Percentiles rank a stretch among this genome's conserved stretches.
phyloP scores from a whole-genome alignment of 2,888 invertebrate species.

The Ichneumoninae sp. region DNA sequence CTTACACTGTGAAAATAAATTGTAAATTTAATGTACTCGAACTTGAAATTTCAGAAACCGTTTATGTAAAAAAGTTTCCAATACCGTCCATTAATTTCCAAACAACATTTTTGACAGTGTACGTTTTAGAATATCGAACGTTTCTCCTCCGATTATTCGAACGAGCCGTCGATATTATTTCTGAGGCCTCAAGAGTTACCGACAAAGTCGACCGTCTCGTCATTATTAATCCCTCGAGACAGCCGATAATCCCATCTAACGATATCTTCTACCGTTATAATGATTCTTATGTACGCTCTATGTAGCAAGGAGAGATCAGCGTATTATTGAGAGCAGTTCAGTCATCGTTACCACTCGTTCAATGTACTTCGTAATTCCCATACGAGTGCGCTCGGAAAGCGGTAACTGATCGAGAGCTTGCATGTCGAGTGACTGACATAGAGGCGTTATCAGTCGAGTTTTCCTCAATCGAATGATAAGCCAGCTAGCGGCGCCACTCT shows the following conservation, averaged over 20 bases:
- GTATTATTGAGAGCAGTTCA: background rate
- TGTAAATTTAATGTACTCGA: too few species aligned
- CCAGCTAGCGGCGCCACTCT: constrained; percentile 55
- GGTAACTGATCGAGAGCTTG: background rate
- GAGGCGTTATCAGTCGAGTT: constrained; percentile 27
- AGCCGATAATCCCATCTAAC: background rate
- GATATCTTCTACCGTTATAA: background rate
- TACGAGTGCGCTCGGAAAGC: background rate
- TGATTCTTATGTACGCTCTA: background rate
- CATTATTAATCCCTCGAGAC: background rate
- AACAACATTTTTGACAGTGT: too few species aligned
- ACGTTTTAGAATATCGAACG: background rate
- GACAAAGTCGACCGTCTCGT: background rate
- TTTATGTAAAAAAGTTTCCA: too few species aligned
- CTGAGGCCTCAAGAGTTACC: background rate
- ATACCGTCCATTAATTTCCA: too few species aligned
- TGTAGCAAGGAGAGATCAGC: background rate
- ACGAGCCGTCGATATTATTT: constrained; percentile 5
- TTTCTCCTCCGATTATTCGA: background rate
- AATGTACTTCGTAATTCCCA: background rate
- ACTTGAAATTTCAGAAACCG: too few species aligned
- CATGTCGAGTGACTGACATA: background rate
- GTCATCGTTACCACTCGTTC: background rate
- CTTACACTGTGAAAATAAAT: background rate
- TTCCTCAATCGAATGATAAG: constrained; percentile 27